Evolutionary conservation across 1,140 invertebrate species (phyloP).

Genomic region (Phocides pigmalion): DNA sequence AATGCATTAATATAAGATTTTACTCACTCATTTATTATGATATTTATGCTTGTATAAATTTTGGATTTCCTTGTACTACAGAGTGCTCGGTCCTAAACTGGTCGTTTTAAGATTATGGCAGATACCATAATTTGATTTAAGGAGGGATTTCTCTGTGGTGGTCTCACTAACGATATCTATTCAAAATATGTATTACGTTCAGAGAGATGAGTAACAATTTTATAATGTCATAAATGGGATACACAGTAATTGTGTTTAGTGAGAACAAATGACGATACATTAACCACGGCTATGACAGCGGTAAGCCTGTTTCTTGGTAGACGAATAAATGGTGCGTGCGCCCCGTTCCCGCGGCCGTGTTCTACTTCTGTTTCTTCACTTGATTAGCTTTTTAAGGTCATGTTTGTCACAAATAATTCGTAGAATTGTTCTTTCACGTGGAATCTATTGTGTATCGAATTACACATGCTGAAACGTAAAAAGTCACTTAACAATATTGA

Average conservation of each 20-base stretch:
- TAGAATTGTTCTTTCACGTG: neutral
- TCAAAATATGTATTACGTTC: too few relatives aligned
- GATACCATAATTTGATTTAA: too few relatives aligned
- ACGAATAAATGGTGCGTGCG: conserved; percentile 6
- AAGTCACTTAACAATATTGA: neutral
- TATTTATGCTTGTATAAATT: too few relatives aligned
- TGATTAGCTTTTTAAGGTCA: neutral
- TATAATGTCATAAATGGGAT: neutral
- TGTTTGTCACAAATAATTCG: neutral
- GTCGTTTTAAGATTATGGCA: too few relatives aligned
- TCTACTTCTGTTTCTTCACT: conserved; percentile 1
- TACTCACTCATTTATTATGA: too few relatives aligned
- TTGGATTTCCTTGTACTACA: too few relatives aligned
- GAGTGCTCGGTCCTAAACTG: too few relatives aligned
- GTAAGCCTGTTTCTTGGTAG: neutral
- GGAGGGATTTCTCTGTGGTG: too few relatives aligned
- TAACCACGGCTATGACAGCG: neutral
- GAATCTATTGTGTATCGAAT: neutral
- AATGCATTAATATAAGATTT: neutral
- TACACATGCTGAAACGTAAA: neutral
- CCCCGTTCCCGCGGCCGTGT: neutral
- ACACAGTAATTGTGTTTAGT: neutral
- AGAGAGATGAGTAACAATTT: too few relatives aligned
- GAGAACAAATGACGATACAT: neutral
- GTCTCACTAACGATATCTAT: too few relatives aligned